Evolutionary conservation across 1,140 invertebrate genomes (phyloP).

Genomic region (Bombus haemorrhoidalis): DNA sequence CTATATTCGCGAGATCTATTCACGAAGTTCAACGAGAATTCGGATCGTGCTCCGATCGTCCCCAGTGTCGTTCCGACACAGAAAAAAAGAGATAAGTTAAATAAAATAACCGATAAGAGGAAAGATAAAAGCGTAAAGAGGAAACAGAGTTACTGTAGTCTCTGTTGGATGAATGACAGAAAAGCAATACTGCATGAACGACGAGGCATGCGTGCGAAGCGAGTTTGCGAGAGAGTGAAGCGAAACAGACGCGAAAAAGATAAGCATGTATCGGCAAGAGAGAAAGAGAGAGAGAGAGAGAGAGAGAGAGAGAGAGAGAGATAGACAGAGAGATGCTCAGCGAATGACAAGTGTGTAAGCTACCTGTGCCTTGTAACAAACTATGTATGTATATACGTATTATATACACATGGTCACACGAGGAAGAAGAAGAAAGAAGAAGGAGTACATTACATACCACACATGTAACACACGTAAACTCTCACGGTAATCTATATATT

Average conservation of each 20-base stretch:
- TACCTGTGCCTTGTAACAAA: slow-evolving; percentile 83
- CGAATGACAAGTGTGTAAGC: slow-evolving; percentile 72
- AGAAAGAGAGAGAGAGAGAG: slow-evolving; percentile 46
- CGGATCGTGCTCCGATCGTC: slow-evolving; percentile 50
- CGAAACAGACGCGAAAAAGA: slow-evolving; percentile 21
- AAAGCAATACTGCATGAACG: slow-evolving; percentile 71
- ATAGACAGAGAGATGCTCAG: not conserved
- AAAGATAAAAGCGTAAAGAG: not conserved
- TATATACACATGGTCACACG: slow-evolving; percentile 71
- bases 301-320: slow-evolving; percentile 49
- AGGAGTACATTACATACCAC: slow-evolving; percentile 60
- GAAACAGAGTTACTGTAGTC: slow-evolving; percentile 64
- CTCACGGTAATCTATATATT: slow-evolving; percentile 73
- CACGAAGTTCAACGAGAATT: not conserved
- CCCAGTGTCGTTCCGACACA: not conserved
- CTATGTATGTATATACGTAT: slow-evolving; percentile 77
- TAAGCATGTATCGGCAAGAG: slow-evolving; percentile 32
- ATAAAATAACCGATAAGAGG: slow-evolving; percentile 12
- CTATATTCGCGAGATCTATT: not conserved
- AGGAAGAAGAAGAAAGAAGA: not conserved
- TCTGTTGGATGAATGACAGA: slow-evolving; percentile 70
- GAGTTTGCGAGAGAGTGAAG: not conserved
- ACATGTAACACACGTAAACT: slow-evolving; percentile 71
- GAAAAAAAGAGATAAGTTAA: slow-evolving; percentile 28
- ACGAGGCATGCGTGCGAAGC: slow-evolving; percentile 32